Evolutionary conservation across 2,113 vertebrate genomes (phyloP), one percentile per base, ranked within the genome.

Genomic region (Tyrannus savana): DNA sequence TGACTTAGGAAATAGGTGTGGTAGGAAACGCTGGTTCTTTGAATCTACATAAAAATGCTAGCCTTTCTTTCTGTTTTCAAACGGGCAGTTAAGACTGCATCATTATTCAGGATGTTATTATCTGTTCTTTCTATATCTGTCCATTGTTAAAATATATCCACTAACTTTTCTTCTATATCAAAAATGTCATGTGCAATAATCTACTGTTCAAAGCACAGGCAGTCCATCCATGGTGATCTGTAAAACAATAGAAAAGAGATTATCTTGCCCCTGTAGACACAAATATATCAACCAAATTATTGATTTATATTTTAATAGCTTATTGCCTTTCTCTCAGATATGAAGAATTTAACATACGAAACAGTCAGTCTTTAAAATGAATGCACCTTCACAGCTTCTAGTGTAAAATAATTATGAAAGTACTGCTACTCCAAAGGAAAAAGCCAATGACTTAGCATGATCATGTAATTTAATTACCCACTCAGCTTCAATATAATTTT

Each of bases 371-470:
- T 89, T 84, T 68, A 27, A 87, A 89, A 87, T 60, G 6, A 15
- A 68, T 93, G 52, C 42, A 75, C 33, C 28, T 91, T 81, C 64
- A 74, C 39, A 81, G 24, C 39, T 84, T 27, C 30, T 87, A 49
- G 8, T 50, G 30, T 64, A 92, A 94, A 92, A 84, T 80, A 84
- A 53, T 79, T 82, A 89, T 35, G 31, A 95, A 95, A 94, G 89
- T 89, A 87, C 5, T 39, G 72, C 58, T 49, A 67, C 23, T 68
- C 73, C 67, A 81, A 67, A 92, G 80, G 79, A 92, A 96, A 87
- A 90, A 59, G 27, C 72, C 68, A 78, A 14, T 71, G 85, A 93
- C 67, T 42, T 77, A 72, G 46, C 39, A 50, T 19, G 33, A 74
- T 78, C 39, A 71, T 35, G 12, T 78, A 89, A 84, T 89, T 88